A percentile compares a stretch with the other conserved stretches of the same genome.
Evolutionary conservation across 1,140 invertebrate species (phyloP).

Genomic region (Popillia japonica): DNA sequence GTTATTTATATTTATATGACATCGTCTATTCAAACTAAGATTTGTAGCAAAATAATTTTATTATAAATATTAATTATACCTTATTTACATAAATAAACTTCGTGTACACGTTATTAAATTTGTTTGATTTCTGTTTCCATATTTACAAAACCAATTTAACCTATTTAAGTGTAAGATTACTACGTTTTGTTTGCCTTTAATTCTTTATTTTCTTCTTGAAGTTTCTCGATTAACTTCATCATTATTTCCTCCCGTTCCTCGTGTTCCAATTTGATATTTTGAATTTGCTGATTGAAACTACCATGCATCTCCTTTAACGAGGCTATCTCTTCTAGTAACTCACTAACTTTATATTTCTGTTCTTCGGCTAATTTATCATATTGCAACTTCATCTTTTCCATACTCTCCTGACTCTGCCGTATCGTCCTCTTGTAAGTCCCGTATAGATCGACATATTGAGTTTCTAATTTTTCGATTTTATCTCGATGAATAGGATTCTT

Average conservation of each 20-base stretch:
- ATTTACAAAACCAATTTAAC: background rate
- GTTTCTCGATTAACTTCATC: conserved; percentile 25
- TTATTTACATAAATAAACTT: background rate
- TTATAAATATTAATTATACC: background rate
- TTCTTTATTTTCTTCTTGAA: conserved; percentile 29
- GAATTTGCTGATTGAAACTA: background rate
- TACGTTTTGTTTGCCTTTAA: background rate
- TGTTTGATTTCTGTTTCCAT: background rate
- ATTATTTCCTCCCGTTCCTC: conserved; percentile 23
- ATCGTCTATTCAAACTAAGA: background rate
- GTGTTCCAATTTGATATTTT: background rate
- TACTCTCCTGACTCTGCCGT: background rate
- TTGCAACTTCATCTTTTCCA: conserved; percentile 24
- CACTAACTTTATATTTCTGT: conserved; percentile 21
- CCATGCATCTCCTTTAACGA: background rate
- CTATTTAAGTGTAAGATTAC: background rate
- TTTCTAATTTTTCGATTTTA: conserved; percentile 33
- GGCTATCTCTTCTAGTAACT: background rate
- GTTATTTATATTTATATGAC: too few relatives aligned
- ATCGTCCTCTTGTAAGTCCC: conserved; percentile 27
- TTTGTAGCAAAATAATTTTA: background rate
- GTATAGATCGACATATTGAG: conserved; percentile 24
- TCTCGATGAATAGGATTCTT: conserved; percentile 24
- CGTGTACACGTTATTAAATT: background rate
- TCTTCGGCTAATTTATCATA: conserved; percentile 29